These are phyloP conservation scores for Athrips mouffetella DNA, from an alignment of 2,888 invertebrate genomes.

Conservation along the genomic window DNA sequence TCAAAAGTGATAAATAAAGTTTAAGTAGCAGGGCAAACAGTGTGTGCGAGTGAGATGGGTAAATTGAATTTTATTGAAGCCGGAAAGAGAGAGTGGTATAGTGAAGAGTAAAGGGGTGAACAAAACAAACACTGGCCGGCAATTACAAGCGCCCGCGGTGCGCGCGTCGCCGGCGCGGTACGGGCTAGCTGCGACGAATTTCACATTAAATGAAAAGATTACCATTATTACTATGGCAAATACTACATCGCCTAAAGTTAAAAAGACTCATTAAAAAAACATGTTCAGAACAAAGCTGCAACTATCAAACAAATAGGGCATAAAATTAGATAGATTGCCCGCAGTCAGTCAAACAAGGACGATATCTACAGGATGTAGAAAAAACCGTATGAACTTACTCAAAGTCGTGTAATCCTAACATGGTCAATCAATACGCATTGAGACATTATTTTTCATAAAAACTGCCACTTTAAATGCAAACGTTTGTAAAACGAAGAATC, in stretches of 20 bases:
- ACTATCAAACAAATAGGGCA: constrained; percentile 6
- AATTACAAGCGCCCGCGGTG: constrained; percentile 63
- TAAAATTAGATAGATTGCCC: constrained; percentile 5
- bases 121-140: constrained; percentile 65
- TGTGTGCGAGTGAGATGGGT: constrained; percentile 31
- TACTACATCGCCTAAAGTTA: too few relatives aligned
- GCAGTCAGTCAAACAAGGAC: background rate
- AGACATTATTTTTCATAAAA: too few relatives aligned
- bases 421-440: too few relatives aligned
- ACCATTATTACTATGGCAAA: too few relatives aligned
- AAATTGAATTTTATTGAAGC: background rate
- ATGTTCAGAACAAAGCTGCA: background rate
- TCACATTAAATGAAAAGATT: background rate
- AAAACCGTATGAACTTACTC: background rate
- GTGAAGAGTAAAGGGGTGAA: constrained; percentile 51
- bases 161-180: constrained; percentile 41
- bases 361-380: background rate
- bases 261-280: too few relatives aligned
- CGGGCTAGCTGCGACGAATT: constrained; percentile 41
- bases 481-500: too few relatives aligned
- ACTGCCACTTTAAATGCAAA: too few relatives aligned
- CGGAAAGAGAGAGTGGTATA: constrained; percentile 22
- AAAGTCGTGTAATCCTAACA: background rate
- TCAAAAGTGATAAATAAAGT: constrained; percentile 57
- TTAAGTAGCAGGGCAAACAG: constrained; percentile 49